Base-by-base conservation (phyloP, 1,140 invertebrate species). In the Phthorimaea operculella region DNA sequence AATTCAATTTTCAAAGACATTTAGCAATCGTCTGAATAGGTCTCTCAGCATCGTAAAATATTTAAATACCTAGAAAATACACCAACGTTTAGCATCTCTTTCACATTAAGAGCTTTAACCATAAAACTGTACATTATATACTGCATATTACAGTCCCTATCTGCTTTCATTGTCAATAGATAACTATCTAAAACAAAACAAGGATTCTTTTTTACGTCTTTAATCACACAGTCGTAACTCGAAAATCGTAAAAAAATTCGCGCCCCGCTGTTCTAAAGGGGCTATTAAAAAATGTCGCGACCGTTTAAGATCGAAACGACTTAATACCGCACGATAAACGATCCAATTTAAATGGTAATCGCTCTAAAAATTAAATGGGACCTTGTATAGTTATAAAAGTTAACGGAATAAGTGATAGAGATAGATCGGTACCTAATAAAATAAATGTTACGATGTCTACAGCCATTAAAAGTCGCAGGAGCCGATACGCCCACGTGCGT, bases 291-390 rank as follows among this genome's bases (percentile, higher is more conserved):
- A 39, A 39, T 28, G n/a, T 12, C 36, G n/a, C 10, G 36, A 39
- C 8, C 10, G 36, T 39, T 39, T 12, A 3, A 10, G 6, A 28
- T 6, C 21, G 21, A 28, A 39, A 39, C 36, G n/a, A 39, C 36
- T 39, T 39, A 39, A 39, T 39, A 39, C n/a, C 10, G 3, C 36
- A 39, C 36, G 36, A 12, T 39, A 39, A 39, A 39, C 55, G 49
- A 15, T 33, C 55, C 36, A 51, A 56, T 56, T 56, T 51, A 56
- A 56, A 56, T 56, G 55, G 49, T 44, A 56, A 56, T 56, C 18
- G n/a, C 18, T 55, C n/a, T 49, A 45, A 50, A 55, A 49, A 52
- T 51, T 50, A 55, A 55, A 49, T 55, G 36, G 36, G 36, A 39
- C 10, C 36, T 39, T 39, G 36, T 39, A 12, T 39, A n/a, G 36